These are phyloP conservation scores for Lapara coniferarum DNA, from an alignment of 2,888 invertebrate species.

Conservation along the genomic window DNA sequence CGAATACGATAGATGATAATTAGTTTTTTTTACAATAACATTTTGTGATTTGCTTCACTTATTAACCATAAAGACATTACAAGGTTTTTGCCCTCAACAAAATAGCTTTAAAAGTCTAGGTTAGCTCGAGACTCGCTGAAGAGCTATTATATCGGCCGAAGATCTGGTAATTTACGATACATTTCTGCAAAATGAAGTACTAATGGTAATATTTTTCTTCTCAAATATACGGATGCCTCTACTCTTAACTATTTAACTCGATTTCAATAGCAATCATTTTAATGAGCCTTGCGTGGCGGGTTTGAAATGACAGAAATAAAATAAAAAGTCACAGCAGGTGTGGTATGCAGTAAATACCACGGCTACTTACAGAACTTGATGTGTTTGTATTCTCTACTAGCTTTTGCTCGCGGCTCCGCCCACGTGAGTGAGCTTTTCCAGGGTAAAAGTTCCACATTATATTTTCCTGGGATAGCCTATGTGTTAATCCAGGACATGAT, in stretches of 20 bases:
- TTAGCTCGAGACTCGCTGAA: not conserved
- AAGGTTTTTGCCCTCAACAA: conserved; percentile 5
- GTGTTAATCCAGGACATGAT: too few relatives aligned
- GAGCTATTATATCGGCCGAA: conserved; percentile 11
- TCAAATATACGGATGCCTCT: conserved; percentile 12
- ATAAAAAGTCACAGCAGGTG: conserved; percentile 36
- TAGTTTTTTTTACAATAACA: not conserved
- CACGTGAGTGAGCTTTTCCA: too few relatives aligned
- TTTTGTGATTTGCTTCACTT: not conserved
- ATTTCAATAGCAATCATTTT: conserved; percentile 28
- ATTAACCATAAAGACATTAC: not conserved
- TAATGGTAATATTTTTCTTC: conserved; percentile 18
- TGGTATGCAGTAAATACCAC: conserved; percentile 24
- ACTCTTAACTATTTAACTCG: conserved; percentile 22
- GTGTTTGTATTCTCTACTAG: conserved; percentile 12
- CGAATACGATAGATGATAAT: too few relatives aligned
- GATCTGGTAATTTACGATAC: conserved; percentile 10
- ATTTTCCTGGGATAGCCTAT: too few relatives aligned
- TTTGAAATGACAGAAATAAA: conserved; percentile 30
- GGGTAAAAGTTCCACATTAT: too few relatives aligned
- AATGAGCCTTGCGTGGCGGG: conserved; percentile 24
- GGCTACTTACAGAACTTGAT: conserved; percentile 18
- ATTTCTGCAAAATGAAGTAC: conserved; percentile 14
- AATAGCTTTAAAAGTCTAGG: conserved; percentile 15
- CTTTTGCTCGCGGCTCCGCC: too few relatives aligned